Evolutionary conservation across 2,888 invertebrate species (phyloP), one percentile per base, ranked within the genome.

Genomic region (Trisateles emortualis): DNA sequence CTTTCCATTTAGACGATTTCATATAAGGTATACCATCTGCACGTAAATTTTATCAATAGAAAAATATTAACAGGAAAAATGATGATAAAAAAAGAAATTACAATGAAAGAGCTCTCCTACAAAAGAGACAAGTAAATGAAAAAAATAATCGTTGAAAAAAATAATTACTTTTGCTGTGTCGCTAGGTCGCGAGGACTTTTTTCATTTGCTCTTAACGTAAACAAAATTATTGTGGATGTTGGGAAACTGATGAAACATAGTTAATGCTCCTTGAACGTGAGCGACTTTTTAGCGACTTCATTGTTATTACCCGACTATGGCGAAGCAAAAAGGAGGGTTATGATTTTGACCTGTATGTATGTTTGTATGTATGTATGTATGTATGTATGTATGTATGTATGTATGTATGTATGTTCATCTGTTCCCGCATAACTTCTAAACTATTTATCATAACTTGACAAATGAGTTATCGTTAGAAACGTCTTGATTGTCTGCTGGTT

Each of bases 151-250:
- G 9, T 40, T 19, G 26, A 13, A 51, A 65, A 42, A 40, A 40
- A 46, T 51, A 40, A 57, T 66, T 57, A 57, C 33, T 64, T 61
- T 48, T 38, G 26, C 30, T 11, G 22, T 24, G 19, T 10, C 33
- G 29, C 45, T 19, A 26, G 24, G 44, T 33, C 39, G 24, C n/a
- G 24, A 13, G 17, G 22, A 52, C 17, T 24, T 47, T 41, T 50
- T 43, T 42, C 39, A 43, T 63, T 63, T 36, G 9, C 14, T 10
- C 17, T 26, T 13, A 13, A 32, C 24, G 29, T 29, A 29, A 50
- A 50, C 32, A 30, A 24, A 52, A 46, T 43, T 46, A 46, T 40
- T 49, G 26, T 44, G 29, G 14, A 42, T 24, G 35, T 32, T 45
- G 9, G 24, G 2, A 30, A 49, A 46, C 33, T 40, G 19, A 54